Evolutionary conservation across 2,888 invertebrate genomes (phyloP).

Genomic region (Drosophila nr. fundita): DNA sequence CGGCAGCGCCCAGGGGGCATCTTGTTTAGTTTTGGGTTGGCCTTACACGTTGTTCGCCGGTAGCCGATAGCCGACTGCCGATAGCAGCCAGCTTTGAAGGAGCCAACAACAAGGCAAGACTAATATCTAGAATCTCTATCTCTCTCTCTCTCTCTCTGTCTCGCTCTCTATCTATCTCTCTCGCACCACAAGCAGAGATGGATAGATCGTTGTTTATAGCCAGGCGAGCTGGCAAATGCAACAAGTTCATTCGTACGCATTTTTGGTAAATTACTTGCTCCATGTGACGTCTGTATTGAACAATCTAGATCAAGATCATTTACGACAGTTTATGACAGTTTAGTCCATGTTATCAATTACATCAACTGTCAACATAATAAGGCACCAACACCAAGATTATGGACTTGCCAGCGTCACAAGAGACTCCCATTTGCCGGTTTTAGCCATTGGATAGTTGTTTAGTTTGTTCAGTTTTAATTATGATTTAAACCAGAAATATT

Average conservation of each 20-base stretch:
- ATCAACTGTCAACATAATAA: slow-evolving; percentile 60
- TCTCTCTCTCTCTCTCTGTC: slow-evolving; percentile 9
- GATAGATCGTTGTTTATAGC: slow-evolving; percentile 44
- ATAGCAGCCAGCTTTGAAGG: slow-evolving; percentile 4
- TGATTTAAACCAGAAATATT: not conserved
- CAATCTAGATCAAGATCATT: slow-evolving; percentile 77
- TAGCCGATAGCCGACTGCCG: slow-evolving; percentile 7
- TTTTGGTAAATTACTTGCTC: slow-evolving; percentile 77
- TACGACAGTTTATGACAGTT: slow-evolving; percentile 77
- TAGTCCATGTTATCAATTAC: slow-evolving; percentile 71
- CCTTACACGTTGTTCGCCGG: slow-evolving; percentile 67
- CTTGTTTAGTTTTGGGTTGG: slow-evolving; percentile 63
- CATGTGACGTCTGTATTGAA: slow-evolving; percentile 77
- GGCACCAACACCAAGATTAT: slow-evolving; percentile 28
- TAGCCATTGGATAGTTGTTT: slow-evolving; percentile 3
- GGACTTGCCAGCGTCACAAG: slow-evolving; percentile 24
- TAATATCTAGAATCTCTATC: not conserved
- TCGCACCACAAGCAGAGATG: slow-evolving; percentile 7
- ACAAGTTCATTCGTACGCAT: slow-evolving; percentile 72
- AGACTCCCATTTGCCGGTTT: slow-evolving; percentile 20
- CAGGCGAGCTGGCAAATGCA: slow-evolving; percentile 48
- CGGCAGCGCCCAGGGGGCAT: slow-evolving; percentile 76
- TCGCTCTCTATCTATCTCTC: slow-evolving; percentile 20
- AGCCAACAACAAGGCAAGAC: slow-evolving; percentile 2
- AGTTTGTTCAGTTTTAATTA: slow-evolving; percentile 14